These are phyloP conservation scores for Hemibagrus wyckioides DNA, from an alignment of 2,113 vertebrate species.

Conservation along the genomic window DNA sequence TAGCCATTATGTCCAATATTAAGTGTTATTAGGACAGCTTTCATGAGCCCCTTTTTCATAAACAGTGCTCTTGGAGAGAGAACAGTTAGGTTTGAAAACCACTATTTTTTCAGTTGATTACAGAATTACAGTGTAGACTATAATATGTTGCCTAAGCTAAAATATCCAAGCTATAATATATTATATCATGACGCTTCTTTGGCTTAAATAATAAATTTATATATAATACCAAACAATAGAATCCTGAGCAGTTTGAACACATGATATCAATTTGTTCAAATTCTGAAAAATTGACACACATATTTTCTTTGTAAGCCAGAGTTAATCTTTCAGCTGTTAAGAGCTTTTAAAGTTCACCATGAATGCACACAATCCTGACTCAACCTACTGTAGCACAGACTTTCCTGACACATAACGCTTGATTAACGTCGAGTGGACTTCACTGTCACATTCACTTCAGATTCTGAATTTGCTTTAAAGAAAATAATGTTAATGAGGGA, in stretches of 20 bases:
- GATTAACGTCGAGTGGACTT: background rate
- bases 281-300: background rate
- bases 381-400: background rate
- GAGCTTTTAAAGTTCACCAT: background rate
- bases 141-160: background rate
- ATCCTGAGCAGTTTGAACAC: background rate
- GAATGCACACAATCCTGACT: background rate
- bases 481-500: background rate
- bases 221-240: background rate
- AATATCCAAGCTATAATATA: background rate
- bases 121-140: background rate
- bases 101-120: background rate
- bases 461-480: background rate
- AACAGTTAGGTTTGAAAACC: background rate
- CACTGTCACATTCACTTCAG: background rate
- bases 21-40: background rate
- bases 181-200: background rate
- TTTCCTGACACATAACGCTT: conserved; percentile 5
- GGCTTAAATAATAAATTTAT: background rate
- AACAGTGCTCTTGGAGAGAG: too few species aligned
- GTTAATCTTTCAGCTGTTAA: background rate
- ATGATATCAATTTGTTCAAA: background rate
- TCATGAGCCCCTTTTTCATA: background rate
- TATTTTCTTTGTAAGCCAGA: background rate
- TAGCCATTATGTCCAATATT: background rate